Evolutionary conservation across 2,888 invertebrate species (phyloP), one percentile per base, ranked within the genome.

Genomic region (Cenopis cana): DNA sequence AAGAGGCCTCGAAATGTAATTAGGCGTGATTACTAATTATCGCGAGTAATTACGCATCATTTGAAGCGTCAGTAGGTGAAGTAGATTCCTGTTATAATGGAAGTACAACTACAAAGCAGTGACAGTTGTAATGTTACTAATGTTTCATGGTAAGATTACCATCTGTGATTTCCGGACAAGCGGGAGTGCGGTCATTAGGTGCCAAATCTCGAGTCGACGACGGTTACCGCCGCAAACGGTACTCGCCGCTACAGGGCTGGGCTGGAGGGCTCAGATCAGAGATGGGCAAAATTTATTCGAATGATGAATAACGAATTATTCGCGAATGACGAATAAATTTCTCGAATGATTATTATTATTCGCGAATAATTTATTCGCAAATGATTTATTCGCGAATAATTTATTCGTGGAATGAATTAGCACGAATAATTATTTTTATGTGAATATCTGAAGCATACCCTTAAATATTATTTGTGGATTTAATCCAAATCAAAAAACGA

Each of bases 1-100:
- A 80, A 78, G 14, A 56, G 17, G 60, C 54, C 64, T 71, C 72
- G 60, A 73, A 73, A 72, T 73, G 64, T 50, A 67, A 71, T 71
- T 67, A 67, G 71, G 52, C 69, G 52, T 65, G 69, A 69, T 69
- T 65, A 69, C 57, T 59, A 69, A 69, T 69, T 69, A 69, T 54
- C 65, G 33, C 38, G 20, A 65, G 65, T 70, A 70, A 70, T 67
- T 71, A 71, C 46, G 68, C 62, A 72, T 61, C 61, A 60, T 70
- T 68, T 54, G 41, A 56, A 68, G 12, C 68, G 69, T 67, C 70
- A 66, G 70, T 57, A 67, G 68, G 70, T 61, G 62, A 70, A 24
- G 62, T 65, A 14, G 36, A 66, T 59, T 74, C 60, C 74, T 69
- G 74, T 74, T 74, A 74, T 74, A 69, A 70, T 66, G 56, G 46